These are phyloP conservation scores for Chaetogeoica ovagalla DNA, from an alignment of 2,888 invertebrate genomes.

Conservation along the genomic window DNA sequence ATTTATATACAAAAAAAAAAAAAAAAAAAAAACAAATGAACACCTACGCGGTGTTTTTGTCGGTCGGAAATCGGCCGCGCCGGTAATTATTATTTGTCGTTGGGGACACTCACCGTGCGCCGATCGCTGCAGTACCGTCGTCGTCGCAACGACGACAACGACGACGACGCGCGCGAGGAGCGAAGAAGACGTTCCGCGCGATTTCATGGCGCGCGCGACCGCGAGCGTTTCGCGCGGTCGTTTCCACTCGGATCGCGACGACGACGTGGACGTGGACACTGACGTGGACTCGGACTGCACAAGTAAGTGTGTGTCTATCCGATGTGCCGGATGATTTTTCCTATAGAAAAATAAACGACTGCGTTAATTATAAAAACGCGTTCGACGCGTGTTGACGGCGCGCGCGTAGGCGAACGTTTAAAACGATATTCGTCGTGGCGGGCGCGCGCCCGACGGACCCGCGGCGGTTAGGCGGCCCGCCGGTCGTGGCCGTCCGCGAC, in stretches of 20 bases:
- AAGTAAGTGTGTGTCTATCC: too few relatives aligned
- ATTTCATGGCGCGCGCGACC: constrained; percentile 6
- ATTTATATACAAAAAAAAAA: too few relatives aligned
- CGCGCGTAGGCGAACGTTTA: constrained; percentile 33
- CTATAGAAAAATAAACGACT: too few relatives aligned
- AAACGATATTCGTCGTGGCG: background rate
- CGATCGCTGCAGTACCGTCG: constrained; percentile 1
- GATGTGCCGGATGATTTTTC: too few relatives aligned
- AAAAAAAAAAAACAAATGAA: too few relatives aligned
- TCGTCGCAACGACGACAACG: background rate
- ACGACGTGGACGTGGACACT: background rate
- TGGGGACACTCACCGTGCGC: constrained; percentile 25
- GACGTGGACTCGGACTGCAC: too few relatives aligned
- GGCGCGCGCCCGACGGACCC: too few relatives aligned
- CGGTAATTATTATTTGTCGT: too few relatives aligned
- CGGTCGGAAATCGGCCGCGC: too few relatives aligned
- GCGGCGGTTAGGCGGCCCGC: background rate
- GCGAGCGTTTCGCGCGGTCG: too few relatives aligned
- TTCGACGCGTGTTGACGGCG: background rate
- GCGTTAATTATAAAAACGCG: too few relatives aligned
- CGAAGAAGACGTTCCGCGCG: background rate
- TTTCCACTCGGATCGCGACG: background rate
- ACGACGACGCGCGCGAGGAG: constrained; percentile 8
- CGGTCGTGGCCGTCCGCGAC: background rate
- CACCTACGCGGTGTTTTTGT: too few relatives aligned